Conservation (phyloP, 92 coral and sea anemone genomes). For the Meandrina meandrites region DNA sequence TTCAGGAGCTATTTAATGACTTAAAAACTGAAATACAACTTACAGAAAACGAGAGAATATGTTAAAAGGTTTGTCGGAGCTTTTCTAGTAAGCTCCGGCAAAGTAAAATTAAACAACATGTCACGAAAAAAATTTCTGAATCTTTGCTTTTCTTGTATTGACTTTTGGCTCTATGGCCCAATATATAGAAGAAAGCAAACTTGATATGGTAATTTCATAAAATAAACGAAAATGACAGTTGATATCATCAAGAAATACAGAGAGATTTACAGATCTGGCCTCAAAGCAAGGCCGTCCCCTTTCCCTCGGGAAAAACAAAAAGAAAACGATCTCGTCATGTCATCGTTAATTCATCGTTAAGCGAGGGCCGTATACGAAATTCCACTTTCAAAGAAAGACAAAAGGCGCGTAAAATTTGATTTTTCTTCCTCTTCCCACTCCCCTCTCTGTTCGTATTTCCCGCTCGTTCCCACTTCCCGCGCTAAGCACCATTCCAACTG, state of each 20-base stretch:
- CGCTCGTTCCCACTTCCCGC: neutral
- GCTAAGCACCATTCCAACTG: too few species aligned
- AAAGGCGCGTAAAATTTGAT: neutral
- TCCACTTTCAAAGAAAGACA: too few species aligned
- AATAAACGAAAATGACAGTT: neutral
- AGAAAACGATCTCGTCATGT: neutral
- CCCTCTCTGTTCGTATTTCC: neutral
- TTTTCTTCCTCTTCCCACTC: neutral
- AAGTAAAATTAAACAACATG: too few species aligned
- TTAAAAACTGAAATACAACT: too few species aligned
- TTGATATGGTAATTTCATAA: neutral
- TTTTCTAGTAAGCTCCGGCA: neutral
- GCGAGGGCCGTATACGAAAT: too few species aligned
- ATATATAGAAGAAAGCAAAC: neutral
- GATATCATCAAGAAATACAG: neutral
- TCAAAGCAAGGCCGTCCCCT: too few species aligned
- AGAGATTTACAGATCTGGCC: too few species aligned
- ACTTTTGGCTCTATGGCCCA: neutral
- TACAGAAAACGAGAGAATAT: neutral
- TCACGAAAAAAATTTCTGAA: neutral
- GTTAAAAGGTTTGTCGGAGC: neutral
- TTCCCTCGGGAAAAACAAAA: neutral
- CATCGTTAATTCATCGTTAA: too few species aligned
- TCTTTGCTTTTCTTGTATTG: neutral
- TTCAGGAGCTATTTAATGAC: neutral